Evolutionary conservation across 2,888 invertebrate genomes (phyloP).

Genomic region (Amaurobius ferox): DNA sequence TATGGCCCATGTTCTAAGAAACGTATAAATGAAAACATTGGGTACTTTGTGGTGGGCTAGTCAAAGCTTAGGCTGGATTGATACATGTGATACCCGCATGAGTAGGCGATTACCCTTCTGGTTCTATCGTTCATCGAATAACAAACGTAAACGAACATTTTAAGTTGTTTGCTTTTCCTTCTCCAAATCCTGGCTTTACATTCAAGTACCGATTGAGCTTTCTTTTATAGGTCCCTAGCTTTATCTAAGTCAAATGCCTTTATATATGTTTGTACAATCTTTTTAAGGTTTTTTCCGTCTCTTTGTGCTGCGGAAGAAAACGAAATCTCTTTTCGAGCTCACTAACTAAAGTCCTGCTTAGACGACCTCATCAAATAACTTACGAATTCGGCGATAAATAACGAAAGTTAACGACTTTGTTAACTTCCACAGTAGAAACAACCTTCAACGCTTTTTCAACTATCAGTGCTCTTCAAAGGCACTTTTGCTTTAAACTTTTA

Average conservation of each 20-base stretch:
- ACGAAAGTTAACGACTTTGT: constrained; percentile 68
- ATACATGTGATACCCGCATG: constrained; percentile 46
- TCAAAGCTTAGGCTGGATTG: background rate
- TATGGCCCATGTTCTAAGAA: too few species aligned
- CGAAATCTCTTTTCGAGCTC: constrained; percentile 40
- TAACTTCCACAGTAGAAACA: constrained; percentile 49
- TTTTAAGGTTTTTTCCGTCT: constrained; percentile 41
- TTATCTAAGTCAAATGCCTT: constrained; percentile 46
- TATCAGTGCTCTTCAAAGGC: constrained; percentile 27
- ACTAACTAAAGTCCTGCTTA: constrained; percentile 59
- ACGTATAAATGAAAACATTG: too few species aligned
- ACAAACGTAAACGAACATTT: constrained; percentile 42
- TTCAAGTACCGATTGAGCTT: constrained; percentile 52
- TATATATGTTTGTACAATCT: constrained; percentile 50
- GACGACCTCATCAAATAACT: constrained; percentile 58
- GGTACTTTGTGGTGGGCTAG: too few species aligned
- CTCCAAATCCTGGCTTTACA: constrained; percentile 59
- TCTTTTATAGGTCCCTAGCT: constrained; percentile 28
- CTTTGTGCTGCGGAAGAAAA: constrained; percentile 42
- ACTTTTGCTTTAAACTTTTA: constrained; percentile 42
- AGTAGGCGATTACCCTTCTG: constrained; percentile 35
- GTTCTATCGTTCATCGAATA: constrained; percentile 13
- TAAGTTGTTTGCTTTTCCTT: constrained; percentile 60
- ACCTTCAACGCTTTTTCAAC: constrained; percentile 37
- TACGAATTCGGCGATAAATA: constrained; percentile 59